Evolutionary conservation across 2,888 invertebrate genomes (phyloP), one percentile per base, ranked within the genome.

Genomic region (Cloeon dipterum): DNA sequence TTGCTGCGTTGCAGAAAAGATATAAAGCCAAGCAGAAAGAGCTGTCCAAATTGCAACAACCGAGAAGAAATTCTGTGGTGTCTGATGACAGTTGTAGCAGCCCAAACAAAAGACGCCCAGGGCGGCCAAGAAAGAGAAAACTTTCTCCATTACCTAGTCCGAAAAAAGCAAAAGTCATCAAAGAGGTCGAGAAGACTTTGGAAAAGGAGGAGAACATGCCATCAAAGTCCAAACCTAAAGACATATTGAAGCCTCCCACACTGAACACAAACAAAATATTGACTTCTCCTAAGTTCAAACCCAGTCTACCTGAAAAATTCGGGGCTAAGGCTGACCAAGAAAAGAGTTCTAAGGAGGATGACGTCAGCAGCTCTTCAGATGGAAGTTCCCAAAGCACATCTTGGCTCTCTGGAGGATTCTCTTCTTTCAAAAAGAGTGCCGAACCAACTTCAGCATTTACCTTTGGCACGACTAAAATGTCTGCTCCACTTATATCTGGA

Each of bases 1-100:
- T 88, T 41, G 78, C 81, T 17, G 82, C 85, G 36, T 61, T 88
- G 20, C 79, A 85, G 48, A 63, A 75, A 19, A 74, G 79, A 49
- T 59, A 82, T 50, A 71, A 72, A 42, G 83, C 86, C 51, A 82
- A 82, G 51, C 77, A 83, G 50, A 71, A 71, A 20, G 81, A 86
- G 54, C 57, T 88, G n/a, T 70, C 69, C 42, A 74, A 74, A 44
- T 59, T 79, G 29, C 38, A 38, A 20, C 33, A 38, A 19, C 26
- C 38, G n/a, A 32, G 32, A 32, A 33, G 33, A 55, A 62, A 1
- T 59, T 63, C 2, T 44, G 46, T 26, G 16, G 35, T 32, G 4
- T 39, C 35, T 2, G 33, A 34, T 1, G 39, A 35, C 17, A 34
- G 34, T 26, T 26, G 36, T 11, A 35, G 16, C 16, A 29, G 42